Base-by-base conservation (phyloP, 2,113 vertebrate species). In the Jaculus jaculus region DNA sequence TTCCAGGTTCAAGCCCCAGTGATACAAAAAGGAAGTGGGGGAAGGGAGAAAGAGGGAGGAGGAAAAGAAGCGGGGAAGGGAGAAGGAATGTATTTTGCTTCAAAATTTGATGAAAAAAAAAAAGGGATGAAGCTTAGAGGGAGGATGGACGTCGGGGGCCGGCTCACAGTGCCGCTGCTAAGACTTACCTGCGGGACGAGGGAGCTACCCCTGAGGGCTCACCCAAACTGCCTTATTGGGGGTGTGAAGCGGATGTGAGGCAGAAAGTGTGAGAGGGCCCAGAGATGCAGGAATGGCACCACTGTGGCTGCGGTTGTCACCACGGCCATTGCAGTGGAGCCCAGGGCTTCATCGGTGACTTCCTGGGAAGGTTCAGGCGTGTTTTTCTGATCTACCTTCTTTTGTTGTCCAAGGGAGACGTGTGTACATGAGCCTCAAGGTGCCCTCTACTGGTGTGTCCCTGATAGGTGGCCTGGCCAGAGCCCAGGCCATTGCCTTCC, bases 391-490 rank as follows among this genome's bases (percentile, higher is more conserved):
- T 47, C 30, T 0, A 2, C 9, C 54, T 73, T 24, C 7, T 13
- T 12, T 51, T 73, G 9, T 30, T 66, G 47, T 58, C 18, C 23
- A 0, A 0, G 32, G 20, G 21, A 47, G 21, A 47, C 58, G 26
- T 13, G 0, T 0, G 17, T n/a, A n/a, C 72, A 13, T 4, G 16
- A 47, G 24, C 77, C 47, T 71, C 2, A 3, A 15, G 5, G 21
- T 0, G 3, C 15, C 34, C 9, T 34, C 21, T 28, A 2, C 61
- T 11, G 13, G 0, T 42, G 15, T 4, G 2, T 63, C 32, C 61
- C 37, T 1, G 0, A 18, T 34, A 3, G 0, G 0, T 58, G 58
- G 32, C 2, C 0, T 1, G 1, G 47, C 47, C 81, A n/a, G 34
- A 87, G 8, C 5, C 7, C 0, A 39, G 63, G 9, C 87, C 60